Evolutionary conservation across 1,140 invertebrate species (phyloP).

Genomic region (Neotoxoptera formosana): DNA sequence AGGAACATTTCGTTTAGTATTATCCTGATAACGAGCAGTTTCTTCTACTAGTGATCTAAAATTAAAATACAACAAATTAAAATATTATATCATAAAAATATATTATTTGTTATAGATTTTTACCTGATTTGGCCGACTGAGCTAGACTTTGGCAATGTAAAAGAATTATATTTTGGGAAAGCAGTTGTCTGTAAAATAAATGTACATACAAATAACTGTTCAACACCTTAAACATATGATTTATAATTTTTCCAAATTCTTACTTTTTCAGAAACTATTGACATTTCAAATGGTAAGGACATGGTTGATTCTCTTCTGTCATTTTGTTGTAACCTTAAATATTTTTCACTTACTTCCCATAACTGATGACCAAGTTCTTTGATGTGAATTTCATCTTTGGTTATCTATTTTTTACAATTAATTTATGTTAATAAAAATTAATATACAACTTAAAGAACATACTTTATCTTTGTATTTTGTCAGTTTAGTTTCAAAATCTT

Average conservation of each 20-base stretch:
- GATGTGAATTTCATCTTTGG: slow-evolving; percentile 59
- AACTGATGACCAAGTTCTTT: slow-evolving; percentile 59
- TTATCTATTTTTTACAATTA: slow-evolving; percentile 43
- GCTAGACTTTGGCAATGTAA: slow-evolving; percentile 19
- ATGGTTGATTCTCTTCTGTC: slow-evolving; percentile 47
- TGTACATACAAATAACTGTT: not conserved
- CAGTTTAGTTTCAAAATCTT: slow-evolving; percentile 55
- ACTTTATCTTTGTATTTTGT: slow-evolving; percentile 56
- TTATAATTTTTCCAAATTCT: not conserved
- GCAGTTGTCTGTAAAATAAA: slow-evolving; percentile 4
- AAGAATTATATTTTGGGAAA: slow-evolving; percentile 20
- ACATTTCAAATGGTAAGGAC: slow-evolving; percentile 28
- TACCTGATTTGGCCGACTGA: slow-evolving; percentile 52
- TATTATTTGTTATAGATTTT: slow-evolving; percentile 15
- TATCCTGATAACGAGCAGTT: slow-evolving; percentile 49
- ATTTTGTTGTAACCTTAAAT: slow-evolving; percentile 59
- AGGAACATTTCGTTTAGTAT: slow-evolving; percentile 58
- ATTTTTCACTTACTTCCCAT: slow-evolving; percentile 61
- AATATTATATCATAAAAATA: not conserved
- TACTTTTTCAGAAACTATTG: not conserved
- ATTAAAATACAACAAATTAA: not conserved
- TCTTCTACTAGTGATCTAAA: slow-evolving; percentile 53
- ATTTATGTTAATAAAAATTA: not conserved
- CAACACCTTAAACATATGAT: not conserved
- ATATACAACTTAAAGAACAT: not conserved